Base-by-base conservation (phyloP, 2,797 vertebrate species). In the Lithobates pipiens region DNA sequence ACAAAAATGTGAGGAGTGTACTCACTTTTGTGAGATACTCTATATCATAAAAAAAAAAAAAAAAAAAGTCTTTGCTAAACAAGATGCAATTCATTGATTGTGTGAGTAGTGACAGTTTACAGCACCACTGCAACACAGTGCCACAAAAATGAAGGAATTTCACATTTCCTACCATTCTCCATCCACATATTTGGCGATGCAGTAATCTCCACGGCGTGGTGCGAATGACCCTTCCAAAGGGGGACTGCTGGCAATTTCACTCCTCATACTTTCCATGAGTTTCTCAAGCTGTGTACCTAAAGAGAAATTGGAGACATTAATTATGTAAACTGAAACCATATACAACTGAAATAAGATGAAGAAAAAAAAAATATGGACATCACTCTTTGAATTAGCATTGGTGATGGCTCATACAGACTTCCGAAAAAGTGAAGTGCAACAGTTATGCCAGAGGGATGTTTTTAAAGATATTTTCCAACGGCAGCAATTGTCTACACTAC, bases 241-340 rank as follows among this genome's bases (percentile, higher is more conserved):
- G 0, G 97, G 98, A 89, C 96, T 97, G 88, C 91, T 88, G 1
- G 96, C 94, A 34, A 99, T 96, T 94, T 99, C 98, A 0, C 93
- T 95, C 6, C 97, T 93, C 98, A 99, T 99, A 90, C 95, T 96
- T 92, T 99, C 97, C 98, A 99, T 99, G 92, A 99, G 93, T 89
- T 95, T 98, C 91, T 99, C 98, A 93, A 99, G 90, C 92, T 98
- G 97, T 57, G 93, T 93, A 3, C 98, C 98, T 99, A 93, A 0
- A 69, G n/a, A 18, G 10, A 27, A 74, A 61, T 25, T 16, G 18
- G 10, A 70, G 1, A 36, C n/a, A 32, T 57, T 27, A 9, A 72
- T 16, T 73, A 57, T 57, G 18, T 57, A 61, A 61, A 23, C 54
- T 61, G 0, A 23, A 61, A 23, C 2, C 18, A 61, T 9, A 61